Base-by-base conservation (phyloP, 2,797 vertebrate species). In the Falco biarmicus region DNA sequence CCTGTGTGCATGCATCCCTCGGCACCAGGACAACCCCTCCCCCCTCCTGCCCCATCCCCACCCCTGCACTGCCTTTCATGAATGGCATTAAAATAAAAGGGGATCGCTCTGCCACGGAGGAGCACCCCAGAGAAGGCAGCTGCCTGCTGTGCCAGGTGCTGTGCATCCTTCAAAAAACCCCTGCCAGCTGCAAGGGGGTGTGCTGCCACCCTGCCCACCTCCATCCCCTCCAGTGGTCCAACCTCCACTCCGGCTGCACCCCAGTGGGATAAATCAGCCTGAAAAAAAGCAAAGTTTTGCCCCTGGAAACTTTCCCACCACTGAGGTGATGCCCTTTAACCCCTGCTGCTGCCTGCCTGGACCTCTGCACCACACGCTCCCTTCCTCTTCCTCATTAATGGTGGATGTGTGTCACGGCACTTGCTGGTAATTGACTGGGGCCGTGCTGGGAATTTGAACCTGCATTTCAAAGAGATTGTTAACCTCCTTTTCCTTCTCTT, bases 401-500 rank as follows among this genome's bases (percentile, higher is more conserved):
- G 70, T 45, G 50, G 48, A 93, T 91, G 81, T 69, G 69, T 83
- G 65, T 93, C 82, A 70, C 7, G 3, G 79, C 3, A 2, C 69
- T 90, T 68, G 59, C 78, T 59, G 89, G 84, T 96, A 95, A 95
- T 91, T 92, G 94, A 83, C 83, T 79, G 71, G 17, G 45, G n/a
- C 69, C 3, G 4, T 84, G 86, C 90, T 91, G 92, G 90, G 95
- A 95, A 93, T 96, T 66, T 12, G 66, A 89, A 88, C 85, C 89
- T 92, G 68, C 85, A 91, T 93, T 95, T 94, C 93, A 89, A 97
- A 93, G 93, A 73, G 83, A 60, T 79, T 19, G 34, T 96, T 96
- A 95, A 90, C 95, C 90, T 97, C 77, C 34, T 97, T 95, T 95
- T 53, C 70, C 85, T 66, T 57, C 74, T 77, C 91, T 96, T 96